Base-by-base conservation (phyloP, 2,797 vertebrate genomes). In the Syndactyla subalaris region DNA sequence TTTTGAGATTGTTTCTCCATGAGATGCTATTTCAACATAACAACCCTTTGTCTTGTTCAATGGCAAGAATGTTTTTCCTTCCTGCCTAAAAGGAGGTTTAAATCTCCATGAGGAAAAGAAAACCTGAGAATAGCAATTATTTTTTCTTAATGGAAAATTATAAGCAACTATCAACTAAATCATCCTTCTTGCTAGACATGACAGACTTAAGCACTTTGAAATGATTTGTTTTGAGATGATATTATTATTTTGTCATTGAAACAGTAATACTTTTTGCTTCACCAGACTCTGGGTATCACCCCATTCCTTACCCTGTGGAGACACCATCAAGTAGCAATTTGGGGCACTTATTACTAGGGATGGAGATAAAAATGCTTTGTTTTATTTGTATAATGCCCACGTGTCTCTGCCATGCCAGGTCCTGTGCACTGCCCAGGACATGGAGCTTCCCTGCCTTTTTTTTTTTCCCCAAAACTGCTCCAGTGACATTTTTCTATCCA, bases 201-300 rank as follows among this genome's bases (percentile, higher is more conserved):
- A 79, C 91, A 83, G 73, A 70, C 27, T 88, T 85, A 73, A 80
- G 83, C 65, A 74, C 68, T 92, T 88, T 5, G 61, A 84, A 77
- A 19, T 95, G 43, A 92, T 94, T 93, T 91, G 90, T 34, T 93
- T 93, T 90, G 83, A 93, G 94, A 92, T 49, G 29, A 89, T 89
- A 65, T 78, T 65, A 70, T 73, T 51, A 80, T 90, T 95, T 80
- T 10, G 1, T 9, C 13, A 65, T 82, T 67, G 74, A 81, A 84
- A 55, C 45, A 12, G 19, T 32, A 78, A 85, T 61, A 75, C 26
- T 61, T 73, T 52, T 30, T 85, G 27, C 68, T 74, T 85, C 67
- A 54, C 39, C 72, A 76, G 46, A 19, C 19, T 17, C 52, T 71
- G 46, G 24, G 1, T 38, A 79, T 88, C 79, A 72, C 52, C 74